These are phyloP conservation scores for Epirrita christyi DNA, from an alignment of 2,888 invertebrate genomes.

Conservation along the genomic window DNA sequence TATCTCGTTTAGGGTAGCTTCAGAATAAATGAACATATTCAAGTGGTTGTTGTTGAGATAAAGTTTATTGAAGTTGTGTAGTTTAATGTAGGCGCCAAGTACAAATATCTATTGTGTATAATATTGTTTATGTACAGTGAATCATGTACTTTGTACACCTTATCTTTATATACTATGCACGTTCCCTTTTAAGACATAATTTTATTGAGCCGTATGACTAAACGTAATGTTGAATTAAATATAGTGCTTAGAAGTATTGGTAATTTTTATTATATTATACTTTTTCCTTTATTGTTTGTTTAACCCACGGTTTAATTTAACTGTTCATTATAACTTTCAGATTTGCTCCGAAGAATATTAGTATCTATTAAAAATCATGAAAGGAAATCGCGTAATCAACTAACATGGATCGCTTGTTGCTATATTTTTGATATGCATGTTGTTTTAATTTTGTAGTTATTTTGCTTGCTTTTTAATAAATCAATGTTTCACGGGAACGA, in stretches of 20 bases:
- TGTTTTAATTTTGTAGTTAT: slow-evolving; percentile 30
- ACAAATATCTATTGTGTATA: slow-evolving; percentile 42
- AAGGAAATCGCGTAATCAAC: slow-evolving; percentile 35
- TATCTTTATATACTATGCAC: slow-evolving; percentile 48
- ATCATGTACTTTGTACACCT: slow-evolving; percentile 46
- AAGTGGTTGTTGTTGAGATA: slow-evolving; percentile 68
- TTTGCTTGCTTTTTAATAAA: slow-evolving; percentile 37
- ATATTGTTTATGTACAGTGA: slow-evolving; percentile 41
- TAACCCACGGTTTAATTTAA: slow-evolving; percentile 18
- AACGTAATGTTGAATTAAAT: slow-evolving; percentile 51
- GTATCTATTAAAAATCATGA: slow-evolving; percentile 64
- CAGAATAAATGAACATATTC: slow-evolving; percentile 67
- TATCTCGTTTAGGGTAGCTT: slow-evolving; percentile 64
- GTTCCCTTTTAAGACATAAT: slow-evolving; percentile 41
- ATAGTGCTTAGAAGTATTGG: slow-evolving; percentile 43
- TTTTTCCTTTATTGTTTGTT: slow-evolving; percentile 34
- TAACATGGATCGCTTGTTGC: slow-evolving; percentile 30
- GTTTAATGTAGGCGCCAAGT: slow-evolving; percentile 57
- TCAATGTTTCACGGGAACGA: slow-evolving; percentile 33
- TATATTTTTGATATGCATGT: slow-evolving; percentile 34
- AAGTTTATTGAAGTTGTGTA: slow-evolving; percentile 66
- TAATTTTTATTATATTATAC: slow-evolving; percentile 38
- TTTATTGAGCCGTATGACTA: slow-evolving; percentile 44
- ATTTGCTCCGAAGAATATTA: slow-evolving; percentile 82
- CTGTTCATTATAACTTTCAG: slow-evolving; percentile 60